phyloP scores from a whole-genome alignment of 2,797 vertebrate genomes.

The Psittacula derbiana region DNA sequence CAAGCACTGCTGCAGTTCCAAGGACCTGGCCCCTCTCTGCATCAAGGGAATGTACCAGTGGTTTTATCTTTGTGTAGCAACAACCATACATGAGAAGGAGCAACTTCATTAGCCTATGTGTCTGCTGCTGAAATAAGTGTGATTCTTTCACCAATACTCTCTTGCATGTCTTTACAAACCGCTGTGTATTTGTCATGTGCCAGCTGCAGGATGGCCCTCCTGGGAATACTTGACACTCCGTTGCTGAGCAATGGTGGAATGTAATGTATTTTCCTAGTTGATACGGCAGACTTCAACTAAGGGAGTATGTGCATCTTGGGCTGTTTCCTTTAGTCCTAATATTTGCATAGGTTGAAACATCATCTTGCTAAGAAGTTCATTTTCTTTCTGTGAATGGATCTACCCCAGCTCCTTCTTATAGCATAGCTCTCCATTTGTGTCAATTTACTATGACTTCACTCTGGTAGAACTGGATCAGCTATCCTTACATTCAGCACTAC shows the following conservation, averaged over 20 bases:
- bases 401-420: background rate
- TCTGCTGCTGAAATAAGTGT: background rate
- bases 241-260: background rate
- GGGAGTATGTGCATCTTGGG: background rate
- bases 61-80: background rate
- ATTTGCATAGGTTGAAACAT: background rate
- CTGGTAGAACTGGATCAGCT: background rate
- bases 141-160: background rate
- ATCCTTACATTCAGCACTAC: background rate
- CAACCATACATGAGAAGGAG: background rate
- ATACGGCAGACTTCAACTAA: background rate
- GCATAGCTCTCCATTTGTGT: background rate
- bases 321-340: background rate
- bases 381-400: background rate
- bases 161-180: background rate
- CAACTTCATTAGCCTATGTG: background rate
- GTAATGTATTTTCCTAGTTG: background rate
- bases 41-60: background rate
- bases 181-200: background rate
- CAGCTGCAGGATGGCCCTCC: background rate
- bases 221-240: background rate
- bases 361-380: background rate
- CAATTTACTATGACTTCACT: background rate
- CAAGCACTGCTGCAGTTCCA: background rate
- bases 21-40: background rate